phyloP scores from a whole-genome alignment of 2,888 invertebrate species.

The Lymantria monacha region DNA sequence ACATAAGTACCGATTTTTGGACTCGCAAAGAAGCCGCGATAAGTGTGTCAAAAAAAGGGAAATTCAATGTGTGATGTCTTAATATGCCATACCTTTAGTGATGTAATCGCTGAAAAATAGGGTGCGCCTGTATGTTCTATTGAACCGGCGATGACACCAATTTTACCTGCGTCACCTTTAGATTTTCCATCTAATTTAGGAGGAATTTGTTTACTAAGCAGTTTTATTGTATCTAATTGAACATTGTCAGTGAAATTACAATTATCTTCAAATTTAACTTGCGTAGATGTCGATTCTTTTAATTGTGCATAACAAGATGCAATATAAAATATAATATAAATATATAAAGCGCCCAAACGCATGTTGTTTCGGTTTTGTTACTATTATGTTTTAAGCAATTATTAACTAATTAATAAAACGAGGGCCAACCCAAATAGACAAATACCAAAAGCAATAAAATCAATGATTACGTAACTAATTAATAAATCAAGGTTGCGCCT shows the following conservation, averaged over 20 bases:
- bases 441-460: too few species aligned
- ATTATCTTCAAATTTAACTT: slow-evolving; percentile 12
- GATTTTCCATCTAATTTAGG: slow-evolving; percentile 49
- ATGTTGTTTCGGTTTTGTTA: too few species aligned
- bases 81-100: slow-evolving; percentile 86
- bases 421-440: too few species aligned
- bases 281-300: background rate
- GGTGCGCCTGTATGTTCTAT: slow-evolving; percentile 98
- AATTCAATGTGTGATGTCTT: too few species aligned
- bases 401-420: too few species aligned
- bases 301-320: background rate
- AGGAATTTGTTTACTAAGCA: slow-evolving; percentile 46
- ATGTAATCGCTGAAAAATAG: slow-evolving; percentile 95
- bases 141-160: slow-evolving; percentile 96
- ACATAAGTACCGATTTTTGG: too few species aligned
- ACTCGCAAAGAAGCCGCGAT: too few species aligned
- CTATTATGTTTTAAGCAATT: too few species aligned
- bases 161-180: slow-evolving; percentile 95
- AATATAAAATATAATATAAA: background rate
- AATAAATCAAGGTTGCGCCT: too few species aligned
- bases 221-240: slow-evolving; percentile 29
- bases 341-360: too few species aligned
- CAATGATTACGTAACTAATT: too few species aligned
- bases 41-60: too few species aligned
- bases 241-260: slow-evolving; percentile 26